Percentiles rank a stretch among this genome's conserved stretches.
phyloP scores from a whole-genome alignment of 1,140 invertebrate species.

The Temnothorax longispinosus region DNA sequence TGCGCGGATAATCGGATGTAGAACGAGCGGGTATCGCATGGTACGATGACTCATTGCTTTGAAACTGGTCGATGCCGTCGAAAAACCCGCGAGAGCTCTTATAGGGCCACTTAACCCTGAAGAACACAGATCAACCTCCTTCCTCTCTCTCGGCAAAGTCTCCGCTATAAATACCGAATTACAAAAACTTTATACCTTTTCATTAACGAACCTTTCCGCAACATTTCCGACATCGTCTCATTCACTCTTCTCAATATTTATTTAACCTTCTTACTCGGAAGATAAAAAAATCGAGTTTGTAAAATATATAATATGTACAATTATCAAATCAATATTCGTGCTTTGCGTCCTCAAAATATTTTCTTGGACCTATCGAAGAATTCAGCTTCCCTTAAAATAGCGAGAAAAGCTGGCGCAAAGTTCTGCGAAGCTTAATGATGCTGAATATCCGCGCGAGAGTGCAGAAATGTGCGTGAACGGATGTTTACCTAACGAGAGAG shows the following conservation, averaged over 20 bases:
- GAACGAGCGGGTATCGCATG: conserved; percentile 35
- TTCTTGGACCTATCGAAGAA: background rate
- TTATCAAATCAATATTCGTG: background rate
- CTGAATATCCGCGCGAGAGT: background rate
- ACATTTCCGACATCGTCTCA: background rate
- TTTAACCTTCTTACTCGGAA: background rate
- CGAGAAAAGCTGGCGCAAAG: background rate
- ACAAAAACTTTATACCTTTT: background rate
- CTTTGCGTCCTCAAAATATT: background rate
- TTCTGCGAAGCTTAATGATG: background rate
- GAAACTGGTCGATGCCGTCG: conserved; percentile 24
- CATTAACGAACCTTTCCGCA: background rate
- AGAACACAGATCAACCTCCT: background rate
- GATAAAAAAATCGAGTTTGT: background rate
- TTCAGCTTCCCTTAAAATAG: background rate
- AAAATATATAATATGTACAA: background rate
- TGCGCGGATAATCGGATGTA: background rate
- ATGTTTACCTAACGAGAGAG: conserved; percentile 20
- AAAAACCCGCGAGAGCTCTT: conserved; percentile 29
- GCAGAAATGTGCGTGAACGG: background rate
- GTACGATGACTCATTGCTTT: conserved; percentile 43
- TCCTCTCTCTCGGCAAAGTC: background rate
- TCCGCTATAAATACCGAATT: background rate
- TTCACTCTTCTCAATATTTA: background rate
- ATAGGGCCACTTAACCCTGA: conserved; percentile 30